Evolutionary conservation across 2,797 vertebrate genomes (phyloP), one percentile per base, ranked within the genome.

Genomic region (Cuculus canorus): DNA sequence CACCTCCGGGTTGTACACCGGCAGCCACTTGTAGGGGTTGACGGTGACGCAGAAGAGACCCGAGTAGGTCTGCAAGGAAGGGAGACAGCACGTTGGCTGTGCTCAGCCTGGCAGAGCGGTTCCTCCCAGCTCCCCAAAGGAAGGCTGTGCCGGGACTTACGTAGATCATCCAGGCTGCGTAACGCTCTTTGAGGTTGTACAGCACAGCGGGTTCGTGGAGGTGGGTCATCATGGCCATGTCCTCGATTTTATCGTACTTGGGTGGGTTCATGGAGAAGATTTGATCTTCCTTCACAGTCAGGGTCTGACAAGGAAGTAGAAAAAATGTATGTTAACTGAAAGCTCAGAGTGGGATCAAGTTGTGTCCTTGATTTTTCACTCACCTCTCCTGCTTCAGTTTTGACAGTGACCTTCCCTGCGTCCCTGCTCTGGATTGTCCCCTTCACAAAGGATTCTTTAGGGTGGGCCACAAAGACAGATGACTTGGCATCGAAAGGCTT

Each of bases 1-100:
- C 77, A 99, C 98, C 80, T 86, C 90, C 0, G 98, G 16, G 60
- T 99, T 98, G 30, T 99, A 99, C 94, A 99, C 99, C 3, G 99
- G 99, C 95, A 99, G 98, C 98, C 98, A 98, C 97, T 99, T 99
- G 97, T 99, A 99, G 96, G 99, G 99, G 96, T 99, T 99, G 96
- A 99, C 98, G 2, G 99, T 99, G 96, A 99, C 98, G 0, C 99
- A 99, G 98, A 99, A 99, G 94, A 99, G 97, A 71, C 98, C 98
- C 1, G 98, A 99, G 96, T 99, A 99, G 72, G 99, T 99, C 98
- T 99, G 87, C 52, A 8, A 73, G 96, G 79, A 70, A 66, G 96
- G 96, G 47, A 93, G 39, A 92, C 64, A 71, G 33, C 50, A 35
- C 54, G n/a, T 28, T 73, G 70, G 32, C 28, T 81, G 33, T 48